Evolutionary conservation across 1,140 invertebrate genomes (phyloP).

Genomic region (Aphaenogaster ashmeadi): DNA sequence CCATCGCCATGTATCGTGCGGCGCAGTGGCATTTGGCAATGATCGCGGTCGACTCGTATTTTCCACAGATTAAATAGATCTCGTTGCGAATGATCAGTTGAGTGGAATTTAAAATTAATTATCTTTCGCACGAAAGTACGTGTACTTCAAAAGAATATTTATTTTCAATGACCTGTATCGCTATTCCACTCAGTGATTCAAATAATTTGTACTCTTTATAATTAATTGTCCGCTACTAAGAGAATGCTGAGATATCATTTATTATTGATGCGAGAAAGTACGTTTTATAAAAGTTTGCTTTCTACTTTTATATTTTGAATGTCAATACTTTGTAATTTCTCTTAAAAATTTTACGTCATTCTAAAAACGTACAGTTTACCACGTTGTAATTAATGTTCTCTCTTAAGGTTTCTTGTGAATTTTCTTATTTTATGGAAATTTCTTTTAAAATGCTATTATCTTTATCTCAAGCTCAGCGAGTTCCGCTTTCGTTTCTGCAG

Average conservation of each 20-base stretch:
- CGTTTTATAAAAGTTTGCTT: background rate
- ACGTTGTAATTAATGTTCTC: conserved; percentile 24
- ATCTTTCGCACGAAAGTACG: background rate
- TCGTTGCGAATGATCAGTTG: background rate
- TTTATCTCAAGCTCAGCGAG: conserved; percentile 2
- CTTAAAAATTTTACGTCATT: background rate
- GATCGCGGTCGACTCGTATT: background rate
- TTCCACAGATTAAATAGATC: conserved; percentile 23
- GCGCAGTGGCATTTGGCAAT: too few species aligned
- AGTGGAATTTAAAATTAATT: conserved; percentile 25
- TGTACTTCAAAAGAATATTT: conserved; percentile 27
- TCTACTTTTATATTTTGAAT: background rate
- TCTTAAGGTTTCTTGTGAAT: background rate
- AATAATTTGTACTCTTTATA: conserved; percentile 7
- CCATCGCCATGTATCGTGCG: background rate
- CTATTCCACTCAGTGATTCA: background rate
- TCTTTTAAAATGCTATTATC: conserved; percentile 30
- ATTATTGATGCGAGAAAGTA: background rate
- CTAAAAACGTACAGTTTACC: background rate
- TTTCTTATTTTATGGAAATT: conserved; percentile 19
- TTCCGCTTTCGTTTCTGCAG: conserved; percentile 30
- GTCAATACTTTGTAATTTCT: background rate
- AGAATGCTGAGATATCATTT: background rate
- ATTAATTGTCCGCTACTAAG: background rate
- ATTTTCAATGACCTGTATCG: conserved; percentile 6